A percentile compares a stretch with the other conserved stretches of the same genome.
phyloP scores from a whole-genome alignment of 2,797 vertebrate genomes.

The Thunnus albacares region DNA sequence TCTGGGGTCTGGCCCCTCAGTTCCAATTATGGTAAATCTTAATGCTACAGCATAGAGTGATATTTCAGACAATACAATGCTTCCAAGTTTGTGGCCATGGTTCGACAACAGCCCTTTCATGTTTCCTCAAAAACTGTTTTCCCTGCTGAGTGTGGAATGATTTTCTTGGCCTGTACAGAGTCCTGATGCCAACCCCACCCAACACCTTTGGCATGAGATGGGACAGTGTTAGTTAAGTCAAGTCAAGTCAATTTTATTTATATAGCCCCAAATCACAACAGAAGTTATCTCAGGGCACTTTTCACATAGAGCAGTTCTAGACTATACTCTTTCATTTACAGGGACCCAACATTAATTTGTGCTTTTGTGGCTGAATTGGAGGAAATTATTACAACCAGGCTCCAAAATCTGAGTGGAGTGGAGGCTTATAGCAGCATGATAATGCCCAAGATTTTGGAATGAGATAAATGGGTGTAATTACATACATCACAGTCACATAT shows the following conservation, averaged over 20 bases:
- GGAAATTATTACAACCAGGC: background rate
- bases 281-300: no score
- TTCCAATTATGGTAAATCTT: background rate
- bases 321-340: no score
- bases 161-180: background rate
- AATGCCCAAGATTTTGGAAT: background rate
- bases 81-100: background rate
- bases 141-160: background rate
- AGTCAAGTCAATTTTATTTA: no score
- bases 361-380: background rate
- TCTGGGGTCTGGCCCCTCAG: background rate
- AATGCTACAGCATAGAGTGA: background rate
- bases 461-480: background rate
- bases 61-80: background rate
- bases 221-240: background rate
- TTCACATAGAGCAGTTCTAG: no score
- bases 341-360: no score
- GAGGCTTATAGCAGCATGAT: background rate
- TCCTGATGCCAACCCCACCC: no score
- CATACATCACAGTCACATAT: no score
- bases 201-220: no score
- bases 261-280: no score
- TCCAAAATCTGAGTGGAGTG: background rate
- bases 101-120: background rate
- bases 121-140: background rate